Base-by-base conservation (phyloP, 1,140 invertebrate genomes). In the Monomorium pharaonis region DNA sequence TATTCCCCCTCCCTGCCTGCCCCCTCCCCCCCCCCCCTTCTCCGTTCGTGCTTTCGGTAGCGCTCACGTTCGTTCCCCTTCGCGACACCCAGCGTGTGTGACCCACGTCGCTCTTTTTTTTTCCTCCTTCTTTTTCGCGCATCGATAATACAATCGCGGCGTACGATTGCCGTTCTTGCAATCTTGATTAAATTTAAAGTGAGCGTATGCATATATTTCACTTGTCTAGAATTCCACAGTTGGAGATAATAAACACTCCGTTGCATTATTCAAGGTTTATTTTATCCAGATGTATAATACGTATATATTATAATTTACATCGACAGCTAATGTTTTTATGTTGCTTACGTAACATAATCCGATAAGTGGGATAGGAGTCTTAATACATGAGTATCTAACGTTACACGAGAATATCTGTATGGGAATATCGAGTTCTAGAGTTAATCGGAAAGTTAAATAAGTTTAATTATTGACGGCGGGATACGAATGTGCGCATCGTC, bases 291-390 rank as follows among this genome's bases (percentile, higher is more conserved):
- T 37, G 14, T 78, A 21, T 37, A 67, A 42, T 80, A 80, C 14
- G 44, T 72, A 72, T 72, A 33, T 54, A 54, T 58, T 83, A 47
- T 33, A 58, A 56, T 80, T 80, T 72, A 83, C 51, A 81, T 81
- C 14, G 37, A 10, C 24, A 81, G 54, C 24, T 56, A 72, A n/a
- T 12, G 27, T 83, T 83, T 83, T 60, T 74, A 83, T 42, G 27
- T 60, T 74, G 30, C 67, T 81, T 72, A 44, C n/a, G 51, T 60
- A 54, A 69, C 33, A 33, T 21, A 24, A 74, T 58, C 51, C 24
- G 51, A 30, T 44, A 72, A 27, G 37, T 54, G 24, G 24, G n/a
- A 72, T 58, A 72, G 27, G 49, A 80, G 30, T 74, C 70, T 74
- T 51, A 70, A 47, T 70, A 12, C 42, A 58, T 75, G 10, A 63